Base-by-base conservation (phyloP, 2,797 vertebrate genomes). In the Sylvia borin region DNA sequence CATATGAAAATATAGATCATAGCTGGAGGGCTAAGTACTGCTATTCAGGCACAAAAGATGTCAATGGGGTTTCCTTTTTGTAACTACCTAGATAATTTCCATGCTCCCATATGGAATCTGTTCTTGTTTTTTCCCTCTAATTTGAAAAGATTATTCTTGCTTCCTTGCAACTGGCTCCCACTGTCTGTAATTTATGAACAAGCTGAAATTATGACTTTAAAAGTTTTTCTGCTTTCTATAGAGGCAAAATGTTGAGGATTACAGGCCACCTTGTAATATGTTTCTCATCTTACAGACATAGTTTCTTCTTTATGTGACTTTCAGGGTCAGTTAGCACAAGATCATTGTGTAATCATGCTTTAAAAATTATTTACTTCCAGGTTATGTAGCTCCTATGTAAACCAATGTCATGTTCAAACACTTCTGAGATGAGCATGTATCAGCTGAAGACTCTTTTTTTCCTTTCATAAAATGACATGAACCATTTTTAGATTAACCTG, bases 91-190 rank as follows among this genome's bases (percentile, higher is more conserved):
- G 89, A 71, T 92, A 96, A 96, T 96, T 94, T 88, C 79, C 12
- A 3, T 24, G 13, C 64, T 91, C 55, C 91, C 61, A 25, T 74
- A 83, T 85, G 82, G 87, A 95, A 91, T 95, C 95, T 94, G 81
- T 96, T 96, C 71, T 89, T 96, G 85, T 77, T 11, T 93, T 58
- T 34, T 72, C 93, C 79, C 85, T 92, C 95, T 94, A 95, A 82
- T 96, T 97, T 97, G 92, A 91, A 95, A 93, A 94, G 90, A 95
- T 95, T 97, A 57, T 81, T 92, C 57, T 83, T 75, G 64, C 88
- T 95, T 95, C 96, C 90, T 97, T 62, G 22, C 79, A 93, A 84
- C 85, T 86, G 83, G 60, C 88, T 93, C 77, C 95, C 81, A 90
- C 93, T 76, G 83, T 58, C 93, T 79, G 21, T 67, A 70, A 88